Percentiles rank a stretch among this genome's conserved stretches.
Conservation (phyloP, 2,797 vertebrate species). For the Acrocephalus scirpaceus region DNA sequence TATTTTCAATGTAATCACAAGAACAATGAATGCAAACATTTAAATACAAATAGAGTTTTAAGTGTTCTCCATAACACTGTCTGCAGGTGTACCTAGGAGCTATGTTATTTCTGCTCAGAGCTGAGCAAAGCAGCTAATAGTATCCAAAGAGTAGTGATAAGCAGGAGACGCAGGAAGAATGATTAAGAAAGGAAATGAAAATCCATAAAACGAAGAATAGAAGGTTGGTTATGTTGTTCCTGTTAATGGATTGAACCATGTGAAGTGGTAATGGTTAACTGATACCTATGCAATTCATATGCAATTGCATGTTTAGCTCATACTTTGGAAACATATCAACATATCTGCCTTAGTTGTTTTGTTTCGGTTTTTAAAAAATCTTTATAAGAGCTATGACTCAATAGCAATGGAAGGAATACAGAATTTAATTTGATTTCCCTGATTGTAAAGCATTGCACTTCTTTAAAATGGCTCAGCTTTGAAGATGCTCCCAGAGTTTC, state of each 20-base stretch:
- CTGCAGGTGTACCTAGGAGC: background rate
- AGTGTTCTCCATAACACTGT: background rate
- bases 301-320: background rate
- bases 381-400: background rate
- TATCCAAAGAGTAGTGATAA: background rate
- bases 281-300: background rate
- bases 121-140: background rate
- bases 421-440: background rate
- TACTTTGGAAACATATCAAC: background rate
- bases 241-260: background rate
- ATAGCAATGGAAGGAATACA: background rate
- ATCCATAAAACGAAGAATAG: background rate
- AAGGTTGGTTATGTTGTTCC: background rate
- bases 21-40: background rate
- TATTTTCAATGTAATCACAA: background rate
- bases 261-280: background rate
- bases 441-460: background rate
- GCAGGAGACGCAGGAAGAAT: background rate
- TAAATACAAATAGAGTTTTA: background rate
- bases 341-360: background rate
- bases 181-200: background rate
- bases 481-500: background rate
- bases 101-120: background rate
- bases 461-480: background rate
- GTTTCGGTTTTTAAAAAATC: background rate